A percentile compares a stretch with the other conserved stretches of the same genome.
Conservation (phyloP, 1,140 invertebrate species). For the Drosophila sp. region DNA sequence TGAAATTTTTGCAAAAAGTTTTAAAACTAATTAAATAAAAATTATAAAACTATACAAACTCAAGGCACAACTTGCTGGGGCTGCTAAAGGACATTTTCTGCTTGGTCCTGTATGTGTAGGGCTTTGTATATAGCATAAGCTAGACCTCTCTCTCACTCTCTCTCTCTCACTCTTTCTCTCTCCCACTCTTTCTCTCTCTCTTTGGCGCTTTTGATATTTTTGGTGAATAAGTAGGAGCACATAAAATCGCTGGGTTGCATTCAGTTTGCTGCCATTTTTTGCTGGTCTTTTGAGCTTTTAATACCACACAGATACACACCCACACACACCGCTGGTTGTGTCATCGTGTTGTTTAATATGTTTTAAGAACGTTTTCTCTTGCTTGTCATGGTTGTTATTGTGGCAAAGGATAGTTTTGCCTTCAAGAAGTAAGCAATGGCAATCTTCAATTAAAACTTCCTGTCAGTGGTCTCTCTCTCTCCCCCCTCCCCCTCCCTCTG, state of each 20-base stretch:
- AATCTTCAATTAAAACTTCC: slow-evolving; percentile 75
- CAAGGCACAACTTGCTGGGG: slow-evolving; percentile 64
- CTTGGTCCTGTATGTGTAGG: slow-evolving; percentile 25
- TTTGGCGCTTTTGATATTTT: slow-evolving; percentile 57
- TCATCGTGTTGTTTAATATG: slow-evolving; percentile 72
- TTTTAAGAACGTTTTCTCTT: slow-evolving; percentile 33
- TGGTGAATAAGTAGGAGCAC: slow-evolving; percentile 60
- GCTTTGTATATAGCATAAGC: slow-evolving; percentile 50
- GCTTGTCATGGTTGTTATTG: slow-evolving; percentile 27
- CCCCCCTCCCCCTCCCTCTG: slow-evolving; percentile 6
- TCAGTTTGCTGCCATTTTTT: slow-evolving; percentile 50
- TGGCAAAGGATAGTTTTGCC: slow-evolving; percentile 25
- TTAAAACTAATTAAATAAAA: slow-evolving; percentile 82
- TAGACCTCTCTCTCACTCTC: slow-evolving; percentile 7
- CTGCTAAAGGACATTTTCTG: slow-evolving; percentile 61
- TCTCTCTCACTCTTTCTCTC: not conserved
- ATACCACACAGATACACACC: slow-evolving; percentile 20
- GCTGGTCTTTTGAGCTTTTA: slow-evolving; percentile 49
- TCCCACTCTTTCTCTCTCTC: not conserved
- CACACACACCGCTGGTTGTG: slow-evolving; percentile 46
- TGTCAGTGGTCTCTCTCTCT: slow-evolving; percentile 25
- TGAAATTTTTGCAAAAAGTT: slow-evolving; percentile 66
- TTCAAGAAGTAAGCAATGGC: slow-evolving; percentile 59
- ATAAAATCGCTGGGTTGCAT: slow-evolving; percentile 69
- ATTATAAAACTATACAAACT: slow-evolving; percentile 79